Percentiles rank a stretch among this genome's conserved stretches.
Evolutionary conservation across 2,113 vertebrate species (phyloP).

Genomic region (Aspiorhynchus laticeps): DNA sequence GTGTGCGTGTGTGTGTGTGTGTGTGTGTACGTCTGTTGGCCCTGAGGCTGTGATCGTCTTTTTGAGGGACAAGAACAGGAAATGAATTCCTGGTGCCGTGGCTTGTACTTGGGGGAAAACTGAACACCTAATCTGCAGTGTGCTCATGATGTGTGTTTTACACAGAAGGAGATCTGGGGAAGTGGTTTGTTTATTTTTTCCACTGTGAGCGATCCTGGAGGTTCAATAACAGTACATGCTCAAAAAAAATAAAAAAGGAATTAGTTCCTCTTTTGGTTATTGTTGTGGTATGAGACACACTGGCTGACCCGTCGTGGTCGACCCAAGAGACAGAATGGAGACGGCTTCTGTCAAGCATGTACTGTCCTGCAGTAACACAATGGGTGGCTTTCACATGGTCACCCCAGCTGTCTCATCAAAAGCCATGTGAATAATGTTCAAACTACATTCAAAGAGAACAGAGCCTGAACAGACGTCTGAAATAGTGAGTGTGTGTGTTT

Average conservation of each 20-base stretch:
- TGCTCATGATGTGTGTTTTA: constrained; percentile 28
- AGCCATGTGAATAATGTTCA: constrained; percentile 45
- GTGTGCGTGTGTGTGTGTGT: constrained; percentile 42
- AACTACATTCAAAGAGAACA: constrained; percentile 43
- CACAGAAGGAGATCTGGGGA: constrained; percentile 7
- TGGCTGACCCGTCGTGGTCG: constrained; percentile 20
- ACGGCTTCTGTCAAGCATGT: constrained; percentile 7
- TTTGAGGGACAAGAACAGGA: constrained; percentile 59
- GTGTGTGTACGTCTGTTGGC: constrained; percentile 34
- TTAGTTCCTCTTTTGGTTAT: constrained; percentile 21
- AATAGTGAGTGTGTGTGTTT: constrained; percentile 22
- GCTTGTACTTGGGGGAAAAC: constrained; percentile 19
- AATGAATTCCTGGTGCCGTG: constrained; percentile 28
- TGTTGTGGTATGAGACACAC: constrained; percentile 37
- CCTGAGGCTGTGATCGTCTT: constrained; percentile 57
- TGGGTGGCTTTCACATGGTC: constrained; percentile 45
- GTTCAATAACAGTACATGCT: neutral
- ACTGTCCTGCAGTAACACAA: constrained; percentile 45
- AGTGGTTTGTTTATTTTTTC: constrained; percentile 34
- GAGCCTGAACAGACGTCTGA: constrained; percentile 36
- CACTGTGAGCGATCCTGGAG: neutral
- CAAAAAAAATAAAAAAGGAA: neutral
- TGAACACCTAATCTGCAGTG: neutral
- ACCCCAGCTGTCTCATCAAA: constrained; percentile 42
- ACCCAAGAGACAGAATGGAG: constrained; percentile 16